Evolutionary conservation across 2,888 invertebrate species (phyloP).

Genomic region (Lepidochitona cinerea): DNA sequence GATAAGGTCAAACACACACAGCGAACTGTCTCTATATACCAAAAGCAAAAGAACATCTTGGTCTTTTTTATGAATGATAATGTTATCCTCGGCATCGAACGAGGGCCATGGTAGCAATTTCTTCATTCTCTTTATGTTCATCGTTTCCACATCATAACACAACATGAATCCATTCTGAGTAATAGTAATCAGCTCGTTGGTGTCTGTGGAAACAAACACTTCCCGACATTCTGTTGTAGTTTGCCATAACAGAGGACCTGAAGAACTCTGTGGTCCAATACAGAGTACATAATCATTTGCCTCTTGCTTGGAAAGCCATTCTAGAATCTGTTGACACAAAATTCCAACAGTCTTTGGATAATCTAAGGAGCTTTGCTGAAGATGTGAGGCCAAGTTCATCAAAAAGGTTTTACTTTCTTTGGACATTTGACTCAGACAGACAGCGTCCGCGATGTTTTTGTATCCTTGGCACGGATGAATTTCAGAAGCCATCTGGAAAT

Average conservation of each 20-base stretch:
- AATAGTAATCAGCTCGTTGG: background rate
- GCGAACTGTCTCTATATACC: background rate
- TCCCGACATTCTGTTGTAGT: background rate
- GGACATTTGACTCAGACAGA: background rate
- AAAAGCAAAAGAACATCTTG: background rate
- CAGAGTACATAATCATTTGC: background rate
- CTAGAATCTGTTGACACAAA: background rate
- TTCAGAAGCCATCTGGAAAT: background rate
- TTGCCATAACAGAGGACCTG: background rate
- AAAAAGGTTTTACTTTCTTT: background rate
- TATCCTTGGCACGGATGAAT: background rate
- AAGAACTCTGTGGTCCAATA: background rate
- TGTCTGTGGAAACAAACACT: background rate
- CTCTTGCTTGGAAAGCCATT: background rate
- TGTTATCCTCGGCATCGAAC: background rate
- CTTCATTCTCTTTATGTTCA: background rate
- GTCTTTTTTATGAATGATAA: background rate
- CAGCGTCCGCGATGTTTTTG: background rate
- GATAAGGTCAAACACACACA: background rate
- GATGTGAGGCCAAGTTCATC: background rate
- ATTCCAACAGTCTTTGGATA: background rate
- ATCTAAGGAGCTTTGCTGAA: no score
- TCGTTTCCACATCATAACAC: background rate
- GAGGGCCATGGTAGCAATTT: background rate
- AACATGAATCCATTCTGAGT: background rate